Evolutionary conservation across 2,888 invertebrate genomes (phyloP).

Genomic region (Busseola fusca): DNA sequence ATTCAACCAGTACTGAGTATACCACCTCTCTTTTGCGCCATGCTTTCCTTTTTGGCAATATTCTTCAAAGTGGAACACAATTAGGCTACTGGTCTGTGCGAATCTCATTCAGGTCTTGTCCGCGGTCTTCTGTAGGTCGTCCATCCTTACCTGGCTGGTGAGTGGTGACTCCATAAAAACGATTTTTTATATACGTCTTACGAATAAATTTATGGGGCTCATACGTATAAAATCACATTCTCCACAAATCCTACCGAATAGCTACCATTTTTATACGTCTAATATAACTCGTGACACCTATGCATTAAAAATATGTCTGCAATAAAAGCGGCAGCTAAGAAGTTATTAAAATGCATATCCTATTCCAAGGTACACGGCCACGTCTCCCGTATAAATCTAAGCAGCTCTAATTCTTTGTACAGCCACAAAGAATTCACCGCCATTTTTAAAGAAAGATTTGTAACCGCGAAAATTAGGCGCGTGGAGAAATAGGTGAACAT

Average conservation of each 20-base stretch:
- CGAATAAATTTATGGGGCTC: constrained; percentile 15
- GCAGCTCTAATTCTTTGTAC: constrained; percentile 68
- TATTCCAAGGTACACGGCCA: constrained; percentile 57
- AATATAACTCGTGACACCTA: constrained; percentile 50
- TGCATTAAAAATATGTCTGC: constrained; percentile 60
- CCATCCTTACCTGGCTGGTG: neutral
- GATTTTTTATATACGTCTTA: neutral
- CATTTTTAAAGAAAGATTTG: constrained; percentile 57
- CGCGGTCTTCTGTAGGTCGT: neutral
- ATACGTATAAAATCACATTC: constrained; percentile 14
- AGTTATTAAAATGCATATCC: constrained; percentile 71
- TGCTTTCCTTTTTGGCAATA: no score
- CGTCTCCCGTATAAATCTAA: constrained; percentile 68
- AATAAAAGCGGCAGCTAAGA: constrained; percentile 54
- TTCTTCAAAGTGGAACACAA: no score
- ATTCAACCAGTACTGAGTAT: no score
- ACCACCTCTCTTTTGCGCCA: no score
- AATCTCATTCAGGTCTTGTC: neutral
- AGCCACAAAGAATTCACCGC: constrained; percentile 48
- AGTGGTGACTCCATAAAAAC: neutral
- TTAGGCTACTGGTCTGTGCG: neutral
- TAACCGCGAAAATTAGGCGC: constrained; percentile 58
- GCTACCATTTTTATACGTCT: constrained; percentile 45
- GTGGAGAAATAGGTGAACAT: constrained; percentile 49
- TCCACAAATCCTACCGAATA: constrained; percentile 10